A percentile compares a stretch with the other conserved stretches of the same genome.
These are phyloP conservation scores for Caranx ignobilis DNA, from an alignment of 2,113 vertebrate genomes.

Conservation along the genomic window DNA sequence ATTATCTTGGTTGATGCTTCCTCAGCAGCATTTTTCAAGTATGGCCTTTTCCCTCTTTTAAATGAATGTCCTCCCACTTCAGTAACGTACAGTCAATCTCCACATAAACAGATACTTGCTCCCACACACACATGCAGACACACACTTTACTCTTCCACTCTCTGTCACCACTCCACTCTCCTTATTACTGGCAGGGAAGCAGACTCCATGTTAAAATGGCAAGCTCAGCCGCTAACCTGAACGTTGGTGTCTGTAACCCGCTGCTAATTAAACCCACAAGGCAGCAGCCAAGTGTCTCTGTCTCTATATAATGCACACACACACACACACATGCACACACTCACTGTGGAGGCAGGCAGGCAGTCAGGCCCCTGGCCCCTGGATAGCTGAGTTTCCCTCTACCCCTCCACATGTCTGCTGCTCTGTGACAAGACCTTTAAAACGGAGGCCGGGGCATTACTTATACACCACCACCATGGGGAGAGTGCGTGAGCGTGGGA, in stretches of 20 bases:
- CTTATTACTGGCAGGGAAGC: constrained; percentile 72
- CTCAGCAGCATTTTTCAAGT: neutral
- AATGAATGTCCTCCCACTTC: constrained; percentile 31
- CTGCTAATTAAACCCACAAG: constrained; percentile 85
- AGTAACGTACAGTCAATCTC: constrained; percentile 15
- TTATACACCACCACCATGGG: constrained; percentile 63
- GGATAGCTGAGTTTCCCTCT: constrained; percentile 62
- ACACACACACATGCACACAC: constrained; percentile 46
- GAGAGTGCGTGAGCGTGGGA: constrained; percentile 7
- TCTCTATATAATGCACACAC: constrained; percentile 54
- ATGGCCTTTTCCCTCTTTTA: constrained; percentile 33
- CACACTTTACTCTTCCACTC: constrained; percentile 60
- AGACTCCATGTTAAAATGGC: constrained; percentile 74
- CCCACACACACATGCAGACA: constrained; percentile 29
- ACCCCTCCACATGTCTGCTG: constrained; percentile 69
- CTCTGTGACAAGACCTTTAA: constrained; percentile 83
- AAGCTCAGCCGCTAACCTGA: constrained; percentile 74
- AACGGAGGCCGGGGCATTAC: constrained; percentile 67
- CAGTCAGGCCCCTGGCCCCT: constrained; percentile 57
- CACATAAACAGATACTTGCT: constrained; percentile 28
- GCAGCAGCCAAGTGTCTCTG: constrained; percentile 71
- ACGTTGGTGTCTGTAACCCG: constrained; percentile 70
- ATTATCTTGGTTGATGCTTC: constrained; percentile 17
- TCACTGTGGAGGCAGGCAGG: constrained; percentile 37
- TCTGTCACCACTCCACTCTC: constrained; percentile 58